Evolutionary conservation across 2,888 invertebrate species (phyloP).

Genomic region (Ochropleura plecta): DNA sequence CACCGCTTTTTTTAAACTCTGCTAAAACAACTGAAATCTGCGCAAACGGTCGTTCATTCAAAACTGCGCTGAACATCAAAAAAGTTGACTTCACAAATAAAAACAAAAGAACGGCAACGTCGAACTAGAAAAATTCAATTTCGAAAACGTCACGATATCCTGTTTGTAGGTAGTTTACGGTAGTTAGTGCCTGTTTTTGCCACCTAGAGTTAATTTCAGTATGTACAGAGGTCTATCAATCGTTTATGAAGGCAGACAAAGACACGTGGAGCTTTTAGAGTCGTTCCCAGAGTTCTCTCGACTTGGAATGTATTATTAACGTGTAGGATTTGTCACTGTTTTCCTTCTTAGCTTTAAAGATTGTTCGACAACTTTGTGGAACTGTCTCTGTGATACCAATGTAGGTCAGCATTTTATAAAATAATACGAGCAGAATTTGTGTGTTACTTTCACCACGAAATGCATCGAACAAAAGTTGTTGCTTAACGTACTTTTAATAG

Average conservation of each 20-base stretch:
- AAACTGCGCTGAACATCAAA: background rate
- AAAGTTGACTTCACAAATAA: background rate
- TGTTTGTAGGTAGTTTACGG: background rate
- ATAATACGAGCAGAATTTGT: background rate
- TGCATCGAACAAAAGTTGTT: background rate
- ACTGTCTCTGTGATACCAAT: background rate
- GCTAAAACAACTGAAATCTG: background rate
- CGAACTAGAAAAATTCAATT: constrained; percentile 8
- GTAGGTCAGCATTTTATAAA: constrained; percentile 15
- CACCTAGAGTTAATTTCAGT: constrained; percentile 19
- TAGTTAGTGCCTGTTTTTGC: background rate
- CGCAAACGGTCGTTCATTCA: background rate
- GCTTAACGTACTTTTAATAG: background rate
- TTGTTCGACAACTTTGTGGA: constrained; percentile 26
- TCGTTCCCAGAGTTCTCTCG: constrained; percentile 40
- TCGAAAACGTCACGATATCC: constrained; percentile 11
- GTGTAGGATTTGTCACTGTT: constrained; percentile 33
- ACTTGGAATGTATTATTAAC: constrained; percentile 44
- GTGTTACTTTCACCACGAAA: constrained; percentile 3
- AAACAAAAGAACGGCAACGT: constrained; percentile 8
- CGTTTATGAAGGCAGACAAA: constrained; percentile 15
- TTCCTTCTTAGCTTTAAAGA: constrained; percentile 27
- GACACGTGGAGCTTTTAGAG: constrained; percentile 49
- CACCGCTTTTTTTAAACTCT: background rate
- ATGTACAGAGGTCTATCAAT: constrained; percentile 28